Evolutionary conservation across 2,888 invertebrate genomes (phyloP), one percentile per base, ranked within the genome.

Genomic region (Dione juno): DNA sequence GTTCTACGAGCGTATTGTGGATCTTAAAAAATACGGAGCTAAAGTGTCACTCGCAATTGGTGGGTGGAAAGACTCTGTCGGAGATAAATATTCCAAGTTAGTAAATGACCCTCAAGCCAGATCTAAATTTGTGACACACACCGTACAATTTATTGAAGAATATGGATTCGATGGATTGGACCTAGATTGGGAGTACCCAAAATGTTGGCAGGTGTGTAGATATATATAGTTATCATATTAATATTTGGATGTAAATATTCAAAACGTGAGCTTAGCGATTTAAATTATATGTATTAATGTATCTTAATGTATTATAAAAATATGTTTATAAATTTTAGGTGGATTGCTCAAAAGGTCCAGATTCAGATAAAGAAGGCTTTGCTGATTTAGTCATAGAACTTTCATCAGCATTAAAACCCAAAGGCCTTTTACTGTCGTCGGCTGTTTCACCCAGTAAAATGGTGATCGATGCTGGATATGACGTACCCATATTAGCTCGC

Each of bases 41-140:
- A 98, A 98, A 85, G 97, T 98, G 0, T 95, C 97, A 0, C 88
- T 99, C 13, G 98, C 97, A 1, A 93, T 99, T 35, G 99, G 98
- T n/a, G 98, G 98, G 3, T 98, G 98, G 98, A 98, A 98, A 82
- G 98, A 98, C 86, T 98, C 98, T 0, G 96, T 95, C 45, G 97
- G 97, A 0, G 97, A 97, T 83, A 98, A 98, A 82, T 98, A 98
- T 87, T 97, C 97, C 35, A 94, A 96, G 71, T 86, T 98, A 28
- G 98, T 97, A 0, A 96, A 97, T 79, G 96, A 94, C 82, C 95
- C 97, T 0, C 84, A 94, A 1, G 95, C 97, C 0, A 94, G 98
- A 65, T 93, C 94, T 0, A 94, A 95, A 75, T 98, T 98, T 81
- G 95, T 97, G 10, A 93, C 94, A 7, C 96, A 98, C 78, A 95